These are phyloP conservation scores for Empis livida DNA, from an alignment of 2,888 invertebrate genomes.

Conservation along the genomic window DNA sequence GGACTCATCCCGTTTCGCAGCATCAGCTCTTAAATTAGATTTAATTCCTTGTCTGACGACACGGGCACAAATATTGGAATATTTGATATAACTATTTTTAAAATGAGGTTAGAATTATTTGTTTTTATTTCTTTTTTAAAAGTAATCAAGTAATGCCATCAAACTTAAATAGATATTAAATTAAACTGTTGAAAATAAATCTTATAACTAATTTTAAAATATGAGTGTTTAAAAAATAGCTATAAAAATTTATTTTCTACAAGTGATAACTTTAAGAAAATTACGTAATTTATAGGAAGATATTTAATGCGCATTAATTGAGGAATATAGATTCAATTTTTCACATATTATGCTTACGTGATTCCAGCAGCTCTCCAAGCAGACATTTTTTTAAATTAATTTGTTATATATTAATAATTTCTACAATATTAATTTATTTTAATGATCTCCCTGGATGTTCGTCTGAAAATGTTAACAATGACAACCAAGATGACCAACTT, in stretches of 20 bases:
- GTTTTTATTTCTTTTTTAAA: too few species aligned
- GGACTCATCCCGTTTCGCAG: constrained; percentile 59
- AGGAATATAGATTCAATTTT: not conserved
- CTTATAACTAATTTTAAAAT: too few species aligned
- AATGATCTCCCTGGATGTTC: too few species aligned
- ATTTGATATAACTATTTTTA: constrained; percentile 78
- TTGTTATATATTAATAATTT: not conserved
- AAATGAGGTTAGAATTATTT: not conserved
- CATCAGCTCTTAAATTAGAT: constrained; percentile 56
- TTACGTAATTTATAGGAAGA: constrained; percentile 11
- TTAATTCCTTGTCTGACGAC: constrained; percentile 70
- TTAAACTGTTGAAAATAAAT: too few species aligned
- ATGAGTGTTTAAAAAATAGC: too few species aligned
- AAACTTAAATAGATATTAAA: too few species aligned
- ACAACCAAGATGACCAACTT: too few species aligned
- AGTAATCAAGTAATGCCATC: too few species aligned
- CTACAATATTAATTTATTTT: not conserved
- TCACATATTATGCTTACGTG: constrained; percentile 47
- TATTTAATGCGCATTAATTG: constrained; percentile 15
- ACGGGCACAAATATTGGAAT: constrained; percentile 85
- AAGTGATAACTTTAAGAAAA: not conserved
- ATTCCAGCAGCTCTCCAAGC: constrained; percentile 71
- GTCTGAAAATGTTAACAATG: too few species aligned
- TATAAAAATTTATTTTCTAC: too few species aligned
- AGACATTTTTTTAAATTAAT: constrained; percentile 49